Evolutionary conservation across 2,113 vertebrate genomes (phyloP), one percentile per base, ranked within the genome.

Genomic region (Ramphastos sulfuratus): DNA sequence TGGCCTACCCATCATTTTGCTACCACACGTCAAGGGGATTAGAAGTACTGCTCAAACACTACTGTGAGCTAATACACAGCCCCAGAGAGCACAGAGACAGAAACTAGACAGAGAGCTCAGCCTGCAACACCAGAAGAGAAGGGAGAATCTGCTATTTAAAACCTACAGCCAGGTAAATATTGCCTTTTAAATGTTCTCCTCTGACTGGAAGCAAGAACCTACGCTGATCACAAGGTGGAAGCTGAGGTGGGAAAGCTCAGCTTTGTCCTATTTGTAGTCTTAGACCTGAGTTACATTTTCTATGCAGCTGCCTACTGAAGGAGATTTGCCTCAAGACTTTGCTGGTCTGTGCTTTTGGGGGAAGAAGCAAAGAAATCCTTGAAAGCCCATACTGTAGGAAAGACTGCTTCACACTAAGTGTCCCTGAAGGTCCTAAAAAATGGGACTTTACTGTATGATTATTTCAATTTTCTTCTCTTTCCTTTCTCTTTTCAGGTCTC

Each of bases 91-190:
- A 63, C 30, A n/a, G 6, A 77, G 55, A 15, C 25, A 35, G 15
- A 58, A 80, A 19, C 8, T 30, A 12, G 18, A 28, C 25, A 61
- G 25, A 39, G n/a, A 82, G 10, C 8, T 55, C 30, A 44, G 9
- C 19, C 10, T 12, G 7, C 17, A 56, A 67, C 5, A 46, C 2
- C 28, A 46, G 39, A 60, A 72, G n/a, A 87, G 11, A 69, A 73
- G 7, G 10, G 6, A 7, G 21, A 60, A 86, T 25, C 8, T 74
- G 7, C 14, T 14, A 12, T 21, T 82, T 60, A 77, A 85, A 84
- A 10, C 13, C 20, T 72, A 24, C 10, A 80, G 3, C 0, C 37
- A 39, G 37, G 37, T 39, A 39, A 39, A 39, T 39, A 0, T 27
- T 70, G 39, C 20, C 69, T 64, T 82, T 37, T 13, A 37, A 16